These are phyloP conservation scores for Bombus waltoni DNA, from an alignment of 1,140 invertebrate genomes.

Conservation along the genomic window DNA sequence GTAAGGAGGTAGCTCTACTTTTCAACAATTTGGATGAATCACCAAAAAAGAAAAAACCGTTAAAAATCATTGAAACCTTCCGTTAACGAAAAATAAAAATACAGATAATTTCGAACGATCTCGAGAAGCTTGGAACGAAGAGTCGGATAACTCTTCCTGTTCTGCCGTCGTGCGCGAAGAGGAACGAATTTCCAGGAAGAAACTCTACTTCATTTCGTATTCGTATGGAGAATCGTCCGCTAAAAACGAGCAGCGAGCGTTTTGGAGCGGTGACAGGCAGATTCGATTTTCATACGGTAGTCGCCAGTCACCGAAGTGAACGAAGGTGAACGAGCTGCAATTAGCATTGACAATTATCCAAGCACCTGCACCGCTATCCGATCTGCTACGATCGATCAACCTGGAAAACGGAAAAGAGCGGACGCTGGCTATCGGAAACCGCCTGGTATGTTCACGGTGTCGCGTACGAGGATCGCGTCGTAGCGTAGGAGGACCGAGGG, in stretches of 20 bases:
- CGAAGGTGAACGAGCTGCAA: constrained; percentile 45
- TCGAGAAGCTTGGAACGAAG: background rate
- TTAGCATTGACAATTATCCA: constrained; percentile 32
- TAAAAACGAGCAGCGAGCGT: background rate
- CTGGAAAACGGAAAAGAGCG: background rate
- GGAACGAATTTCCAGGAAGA: background rate
- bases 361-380: constrained; percentile 18
- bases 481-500: background rate
- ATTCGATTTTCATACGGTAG: constrained; percentile 19
- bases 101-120: background rate
- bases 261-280: background rate
- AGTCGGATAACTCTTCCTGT: background rate
- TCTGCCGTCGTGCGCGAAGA: too few species aligned
- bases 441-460: background rate
- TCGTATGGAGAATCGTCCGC: background rate
- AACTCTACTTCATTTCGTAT: background rate
- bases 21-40: too few species aligned
- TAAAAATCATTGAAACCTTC: background rate
- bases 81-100: background rate
- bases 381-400: background rate
- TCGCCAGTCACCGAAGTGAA: constrained; percentile 28
- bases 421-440: background rate
- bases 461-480: background rate
- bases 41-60: too few species aligned
- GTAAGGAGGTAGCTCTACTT: too few species aligned